Evolutionary conservation across 2,797 vertebrate genomes (phyloP).

Genomic region (Delichon dasypus): DNA sequence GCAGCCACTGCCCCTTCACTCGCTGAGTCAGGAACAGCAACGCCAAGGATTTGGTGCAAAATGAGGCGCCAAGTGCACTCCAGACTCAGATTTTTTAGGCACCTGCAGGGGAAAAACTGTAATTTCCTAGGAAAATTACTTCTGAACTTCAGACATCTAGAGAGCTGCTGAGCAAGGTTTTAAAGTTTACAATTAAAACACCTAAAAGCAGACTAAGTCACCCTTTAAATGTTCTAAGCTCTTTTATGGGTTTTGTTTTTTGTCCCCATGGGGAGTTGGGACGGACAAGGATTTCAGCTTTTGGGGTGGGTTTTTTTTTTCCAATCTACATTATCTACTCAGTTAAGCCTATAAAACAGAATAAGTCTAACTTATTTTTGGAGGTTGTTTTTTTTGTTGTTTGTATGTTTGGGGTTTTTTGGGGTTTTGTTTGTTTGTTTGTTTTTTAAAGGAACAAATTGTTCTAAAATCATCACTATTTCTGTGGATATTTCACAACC

Average conservation of each 20-base stretch:
- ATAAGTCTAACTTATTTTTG: not conserved
- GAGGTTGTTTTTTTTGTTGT: too few species aligned
- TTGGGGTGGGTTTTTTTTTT: not conserved
- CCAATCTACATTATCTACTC: not conserved
- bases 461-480: not conserved
- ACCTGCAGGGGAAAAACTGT: not conserved
- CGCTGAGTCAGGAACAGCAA: not conserved
- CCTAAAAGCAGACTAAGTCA: not conserved
- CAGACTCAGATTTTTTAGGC: not conserved
- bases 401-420: too few species aligned
- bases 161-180: not conserved
- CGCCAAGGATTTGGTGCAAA: not conserved
- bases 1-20: fast-evolving
- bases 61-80: fast-evolving
- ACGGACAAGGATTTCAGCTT: not conserved
- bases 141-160: not conserved
- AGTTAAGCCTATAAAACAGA: not conserved
- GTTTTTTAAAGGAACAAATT: not conserved
- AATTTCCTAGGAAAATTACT: not conserved
- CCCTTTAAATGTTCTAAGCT: not conserved
- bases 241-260: not conserved
- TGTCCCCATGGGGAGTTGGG: fast-evolving
- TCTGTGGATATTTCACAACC: not conserved
- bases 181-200: not conserved
- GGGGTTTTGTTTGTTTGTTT: too few species aligned